Conservation (phyloP, 2,113 vertebrate species). For the Xiphias gladius region DNA sequence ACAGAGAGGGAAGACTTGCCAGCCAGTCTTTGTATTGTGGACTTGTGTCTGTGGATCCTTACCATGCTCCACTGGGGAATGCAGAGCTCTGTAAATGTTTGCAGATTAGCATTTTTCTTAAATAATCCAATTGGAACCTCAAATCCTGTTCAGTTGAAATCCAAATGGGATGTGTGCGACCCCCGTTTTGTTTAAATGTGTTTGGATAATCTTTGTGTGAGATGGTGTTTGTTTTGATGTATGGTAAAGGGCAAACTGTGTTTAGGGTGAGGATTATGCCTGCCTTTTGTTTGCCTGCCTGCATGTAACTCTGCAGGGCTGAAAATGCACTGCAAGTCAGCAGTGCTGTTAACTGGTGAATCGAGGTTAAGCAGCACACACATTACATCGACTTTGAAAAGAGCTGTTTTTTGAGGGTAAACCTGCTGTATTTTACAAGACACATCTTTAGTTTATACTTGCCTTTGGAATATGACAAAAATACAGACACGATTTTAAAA, state of each 20-base stretch:
- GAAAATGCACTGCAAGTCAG: constrained; percentile 5
- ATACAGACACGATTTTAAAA: not conserved
- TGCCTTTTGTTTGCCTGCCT: constrained; percentile 3
- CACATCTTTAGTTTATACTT: not conserved
- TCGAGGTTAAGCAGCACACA: not conserved
- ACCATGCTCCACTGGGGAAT: constrained; percentile 76
- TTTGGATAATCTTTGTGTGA: constrained; percentile 69
- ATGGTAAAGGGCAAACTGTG: constrained; percentile 26
- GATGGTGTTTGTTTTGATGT: constrained; percentile 60
- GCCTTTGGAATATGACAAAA: not conserved
- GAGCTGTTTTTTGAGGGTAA: not conserved
- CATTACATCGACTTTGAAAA: not conserved
- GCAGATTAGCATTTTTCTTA: constrained; percentile 86
- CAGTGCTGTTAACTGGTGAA: not conserved
- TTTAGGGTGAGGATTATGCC: constrained; percentile 21
- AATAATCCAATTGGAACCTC: constrained; percentile 83
- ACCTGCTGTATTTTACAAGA: not conserved
- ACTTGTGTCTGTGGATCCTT: constrained; percentile 77
- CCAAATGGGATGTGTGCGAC: constrained; percentile 52
- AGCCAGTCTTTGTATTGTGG: constrained; percentile 59
- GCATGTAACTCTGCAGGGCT: not conserved
- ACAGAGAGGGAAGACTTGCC: constrained; percentile 74
- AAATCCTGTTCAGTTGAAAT: constrained; percentile 78
- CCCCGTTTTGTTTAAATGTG: constrained; percentile 71
- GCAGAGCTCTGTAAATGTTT: constrained; percentile 88